Percentiles rank a stretch among this genome's conserved stretches.
phyloP scores from a whole-genome alignment of 2,888 invertebrate species.

The Chesias legatella region DNA sequence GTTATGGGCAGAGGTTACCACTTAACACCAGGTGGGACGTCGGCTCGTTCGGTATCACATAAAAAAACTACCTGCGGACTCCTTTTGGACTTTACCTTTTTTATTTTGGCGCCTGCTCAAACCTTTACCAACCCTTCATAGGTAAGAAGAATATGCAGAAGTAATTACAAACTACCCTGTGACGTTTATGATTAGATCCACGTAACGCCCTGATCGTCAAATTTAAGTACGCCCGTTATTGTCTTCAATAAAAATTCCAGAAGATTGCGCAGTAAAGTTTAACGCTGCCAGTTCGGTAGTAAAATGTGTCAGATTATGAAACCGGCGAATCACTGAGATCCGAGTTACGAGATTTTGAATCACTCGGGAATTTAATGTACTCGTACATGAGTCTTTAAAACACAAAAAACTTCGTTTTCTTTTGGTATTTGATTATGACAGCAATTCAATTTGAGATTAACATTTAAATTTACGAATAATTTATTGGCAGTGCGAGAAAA shows the following conservation, averaged over 20 bases:
- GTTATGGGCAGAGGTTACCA: too few species aligned
- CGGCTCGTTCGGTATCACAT: too few species aligned
- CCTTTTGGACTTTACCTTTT: too few species aligned
- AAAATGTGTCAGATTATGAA: slow-evolving; percentile 49
- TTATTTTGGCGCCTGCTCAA: too few species aligned
- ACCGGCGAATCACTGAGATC: slow-evolving; percentile 37
- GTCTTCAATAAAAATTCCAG: slow-evolving; percentile 70
- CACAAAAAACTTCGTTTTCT: too few species aligned
- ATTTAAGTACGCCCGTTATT: slow-evolving; percentile 70
- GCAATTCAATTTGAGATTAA: too few species aligned
- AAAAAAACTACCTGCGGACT: too few species aligned
- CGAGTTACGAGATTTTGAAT: slow-evolving; percentile 25
- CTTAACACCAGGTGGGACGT: too few species aligned
- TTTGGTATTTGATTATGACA: too few species aligned
- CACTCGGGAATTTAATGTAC: slow-evolving; percentile 12
- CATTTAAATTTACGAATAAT: too few species aligned
- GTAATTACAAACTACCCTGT: slow-evolving; percentile 31
- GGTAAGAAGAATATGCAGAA: slow-evolving; percentile 19
- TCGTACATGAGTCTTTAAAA: slow-evolving; percentile 3
- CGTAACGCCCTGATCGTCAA: slow-evolving; percentile 42
- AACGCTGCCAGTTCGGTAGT: slow-evolving; percentile 48
- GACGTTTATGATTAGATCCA: slow-evolving; percentile 35
- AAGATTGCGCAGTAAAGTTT: slow-evolving; percentile 61
- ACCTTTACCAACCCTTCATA: too few species aligned
- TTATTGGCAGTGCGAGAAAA: too few species aligned